Evolutionary conservation across 2,888 invertebrate species (phyloP), one percentile per base, ranked within the genome.

Genomic region (Rhimphoctona megacephalus): DNA sequence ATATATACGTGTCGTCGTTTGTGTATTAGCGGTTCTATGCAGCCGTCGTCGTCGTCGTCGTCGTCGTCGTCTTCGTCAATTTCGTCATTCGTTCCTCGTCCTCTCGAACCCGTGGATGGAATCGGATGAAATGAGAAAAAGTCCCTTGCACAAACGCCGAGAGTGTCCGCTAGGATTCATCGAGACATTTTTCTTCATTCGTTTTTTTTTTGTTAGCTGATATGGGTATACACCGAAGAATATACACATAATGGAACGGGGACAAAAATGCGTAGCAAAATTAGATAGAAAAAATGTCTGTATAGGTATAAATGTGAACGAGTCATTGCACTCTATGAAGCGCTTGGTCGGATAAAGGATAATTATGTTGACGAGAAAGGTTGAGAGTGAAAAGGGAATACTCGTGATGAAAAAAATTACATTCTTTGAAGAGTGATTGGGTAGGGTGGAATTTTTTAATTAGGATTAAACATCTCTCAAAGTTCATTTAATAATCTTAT

Each of bases 1-100:
- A 81, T 66, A 54, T 54, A 66, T 61, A 30, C 52, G 19, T 54
- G 43, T 74, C 66, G 43, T 52, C 64, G 81, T 54, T 81, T 57
- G 74, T 82, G 67, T 82, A 82, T 86, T 74, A 78, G 73, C 22
- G 81, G 54, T 81, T 81, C 72, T 83, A 83, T 86, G 86, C 86
- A 86, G 43, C 61, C 81, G 64, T 54, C 81, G 85, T 69, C 72
- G 52, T 69, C 84, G 67, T 79, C 73, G n/a, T n/a, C n/a, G n/a
- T n/a, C n/a, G n/a, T n/a, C n/a, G n/a, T n/a, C n/a, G n/a, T n/a
- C n/a, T n/a, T n/a, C n/a, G n/a, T n/a, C n/a, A n/a, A n/a, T n/a
- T 43, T 61, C 83, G 36, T 79, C 85, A 57, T 80, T 67, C 76
- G 80, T 85, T 82, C 43, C 36, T 78, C 73, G 52, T 73, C 76